Evolutionary conservation across 2,888 invertebrate species (phyloP).

Genomic region (Troides helena): DNA sequence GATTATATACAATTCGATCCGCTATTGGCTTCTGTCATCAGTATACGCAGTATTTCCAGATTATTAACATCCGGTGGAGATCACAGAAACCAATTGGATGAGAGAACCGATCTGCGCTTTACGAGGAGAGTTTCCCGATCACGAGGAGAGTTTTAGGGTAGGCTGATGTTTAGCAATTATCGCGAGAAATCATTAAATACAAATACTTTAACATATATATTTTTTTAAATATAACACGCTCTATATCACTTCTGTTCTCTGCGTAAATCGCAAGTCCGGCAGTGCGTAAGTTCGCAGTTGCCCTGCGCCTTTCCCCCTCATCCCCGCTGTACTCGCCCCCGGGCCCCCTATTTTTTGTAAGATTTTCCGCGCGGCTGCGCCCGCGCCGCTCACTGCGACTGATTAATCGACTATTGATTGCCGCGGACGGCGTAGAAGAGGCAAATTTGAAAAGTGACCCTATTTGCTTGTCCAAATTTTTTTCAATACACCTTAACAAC

Average conservation of each 20-base stretch:
- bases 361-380: constrained; percentile 75
- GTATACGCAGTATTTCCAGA: too few relatives aligned
- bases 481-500: not conserved
- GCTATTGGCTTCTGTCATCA: too few relatives aligned
- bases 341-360: constrained; percentile 73
- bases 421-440: constrained; percentile 47
- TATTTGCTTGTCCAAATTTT: constrained; percentile 27
- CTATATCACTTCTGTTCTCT: constrained; percentile 42
- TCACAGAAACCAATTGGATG: too few relatives aligned
- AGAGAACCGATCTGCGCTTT: too few relatives aligned
- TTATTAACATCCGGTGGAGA: too few relatives aligned
- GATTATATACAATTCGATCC: too few relatives aligned
- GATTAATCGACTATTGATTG: constrained; percentile 80
- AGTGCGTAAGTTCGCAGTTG: constrained; percentile 55
- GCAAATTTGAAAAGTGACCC: constrained; percentile 32
- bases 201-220: not conserved
- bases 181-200: too few relatives aligned
- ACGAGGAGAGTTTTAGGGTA: too few relatives aligned
- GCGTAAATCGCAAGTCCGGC: constrained; percentile 55
- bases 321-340: constrained; percentile 36
- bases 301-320: constrained; percentile 35
- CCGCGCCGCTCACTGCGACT: constrained; percentile 64
- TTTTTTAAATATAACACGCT: constrained; percentile 33
- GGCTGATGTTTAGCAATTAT: too few relatives aligned
- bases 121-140: too few relatives aligned